phyloP scores from a whole-genome alignment of 2,797 vertebrate species.

The Phalanger gymnotis region DNA sequence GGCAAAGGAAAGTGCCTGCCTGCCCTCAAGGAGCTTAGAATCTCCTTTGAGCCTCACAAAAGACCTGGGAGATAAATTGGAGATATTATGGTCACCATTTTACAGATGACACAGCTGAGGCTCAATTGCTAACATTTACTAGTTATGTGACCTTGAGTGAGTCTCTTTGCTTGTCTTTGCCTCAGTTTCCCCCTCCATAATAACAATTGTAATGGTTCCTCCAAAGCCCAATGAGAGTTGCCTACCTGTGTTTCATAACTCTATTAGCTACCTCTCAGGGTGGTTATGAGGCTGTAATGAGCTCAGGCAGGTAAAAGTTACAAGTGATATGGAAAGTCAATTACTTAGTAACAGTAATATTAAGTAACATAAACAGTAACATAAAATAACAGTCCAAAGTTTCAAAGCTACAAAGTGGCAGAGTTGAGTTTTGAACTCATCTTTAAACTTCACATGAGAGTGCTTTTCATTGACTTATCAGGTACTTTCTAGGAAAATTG shows the following conservation, averaged over 20 bases:
- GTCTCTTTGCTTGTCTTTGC: background rate
- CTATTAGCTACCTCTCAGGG: background rate
- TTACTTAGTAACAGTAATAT: too few relatives aligned
- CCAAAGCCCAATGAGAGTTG: background rate
- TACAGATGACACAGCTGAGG: background rate
- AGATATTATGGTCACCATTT: background rate
- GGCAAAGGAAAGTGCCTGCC: background rate
- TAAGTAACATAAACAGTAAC: too few relatives aligned
- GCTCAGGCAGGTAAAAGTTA: background rate
- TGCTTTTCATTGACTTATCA: too few relatives aligned
- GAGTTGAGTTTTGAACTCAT: too few relatives aligned
- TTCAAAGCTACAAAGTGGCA: background rate
- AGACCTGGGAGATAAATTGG: too few relatives aligned
- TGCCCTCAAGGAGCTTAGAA: background rate
- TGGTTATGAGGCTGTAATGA: background rate
- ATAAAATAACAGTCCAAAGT: background rate
- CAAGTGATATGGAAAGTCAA: background rate
- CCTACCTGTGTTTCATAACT: background rate
- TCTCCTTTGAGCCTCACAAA: background rate
- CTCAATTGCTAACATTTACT: background rate
- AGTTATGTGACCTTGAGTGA: background rate
- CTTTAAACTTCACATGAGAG: too few relatives aligned
- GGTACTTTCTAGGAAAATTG: background rate
- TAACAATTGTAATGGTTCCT: background rate
- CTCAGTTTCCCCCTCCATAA: background rate